Percentiles rank a stretch among this genome's conserved stretches.
Conservation (phyloP, 2,113 vertebrate genomes). For the Psephotus haematonotus region DNA sequence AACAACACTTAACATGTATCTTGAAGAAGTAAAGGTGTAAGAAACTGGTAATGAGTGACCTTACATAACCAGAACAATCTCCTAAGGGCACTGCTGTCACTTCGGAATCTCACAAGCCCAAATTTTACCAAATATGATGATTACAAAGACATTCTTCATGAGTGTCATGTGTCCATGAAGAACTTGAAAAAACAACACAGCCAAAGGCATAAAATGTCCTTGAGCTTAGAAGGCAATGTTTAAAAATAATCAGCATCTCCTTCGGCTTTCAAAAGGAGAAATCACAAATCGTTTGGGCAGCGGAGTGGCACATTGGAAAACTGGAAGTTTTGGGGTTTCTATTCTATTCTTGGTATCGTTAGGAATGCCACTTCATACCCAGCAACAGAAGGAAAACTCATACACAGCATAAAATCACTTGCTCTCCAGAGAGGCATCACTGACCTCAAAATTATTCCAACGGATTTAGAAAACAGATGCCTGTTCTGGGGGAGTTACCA, state of each 20-base stretch:
- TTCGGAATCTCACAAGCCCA: background rate
- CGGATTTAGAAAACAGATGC: background rate
- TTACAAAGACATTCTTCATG: background rate
- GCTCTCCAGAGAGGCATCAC: background rate
- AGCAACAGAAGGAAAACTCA: background rate
- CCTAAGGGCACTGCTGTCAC: background rate
- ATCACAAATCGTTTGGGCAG: background rate
- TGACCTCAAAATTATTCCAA: background rate
- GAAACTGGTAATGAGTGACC: background rate
- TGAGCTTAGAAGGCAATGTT: background rate
- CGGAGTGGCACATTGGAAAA: background rate
- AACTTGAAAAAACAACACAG: background rate
- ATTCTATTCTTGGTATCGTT: background rate
- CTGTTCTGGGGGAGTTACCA: background rate
- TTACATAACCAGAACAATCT: background rate
- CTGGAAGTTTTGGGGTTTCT: background rate
- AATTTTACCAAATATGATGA: background rate
- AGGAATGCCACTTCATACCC: background rate
- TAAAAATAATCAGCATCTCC: slow-evolving; percentile 1
- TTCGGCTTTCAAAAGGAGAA: background rate
- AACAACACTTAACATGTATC: background rate
- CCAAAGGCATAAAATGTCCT: background rate
- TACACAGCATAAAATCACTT: background rate
- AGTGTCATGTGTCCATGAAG: background rate
- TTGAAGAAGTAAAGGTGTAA: background rate